These are phyloP conservation scores for Aphelocoma californica DNA, from an alignment of 2,797 vertebrate genomes.

Conservation along the genomic window DNA sequence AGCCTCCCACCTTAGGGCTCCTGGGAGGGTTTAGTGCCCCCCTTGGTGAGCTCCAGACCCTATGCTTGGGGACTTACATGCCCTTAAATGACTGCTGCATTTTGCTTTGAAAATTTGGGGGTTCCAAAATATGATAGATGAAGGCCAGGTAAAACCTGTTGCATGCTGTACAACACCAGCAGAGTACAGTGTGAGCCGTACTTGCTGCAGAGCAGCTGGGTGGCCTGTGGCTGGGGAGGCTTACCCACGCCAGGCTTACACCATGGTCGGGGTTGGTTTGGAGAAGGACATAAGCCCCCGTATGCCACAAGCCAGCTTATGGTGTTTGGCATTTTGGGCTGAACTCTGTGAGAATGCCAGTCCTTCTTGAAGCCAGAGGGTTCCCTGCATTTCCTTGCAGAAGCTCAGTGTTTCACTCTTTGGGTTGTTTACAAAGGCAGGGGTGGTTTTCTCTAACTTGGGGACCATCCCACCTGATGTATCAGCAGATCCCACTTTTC, in stretches of 20 bases:
- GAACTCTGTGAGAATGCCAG: accelerated
- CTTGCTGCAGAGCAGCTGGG: background rate
- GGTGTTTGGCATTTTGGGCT: background rate
- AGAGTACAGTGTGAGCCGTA: accelerated
- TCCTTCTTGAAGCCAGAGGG: background rate
- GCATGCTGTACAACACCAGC: background rate
- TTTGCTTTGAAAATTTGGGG: background rate
- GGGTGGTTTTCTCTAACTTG: background rate
- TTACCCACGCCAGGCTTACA: background rate
- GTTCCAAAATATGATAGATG: background rate
- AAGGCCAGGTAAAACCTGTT: background rate
- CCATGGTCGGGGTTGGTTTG: background rate
- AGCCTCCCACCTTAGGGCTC: background rate
- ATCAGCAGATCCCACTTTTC: background rate
- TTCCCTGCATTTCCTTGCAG: background rate
- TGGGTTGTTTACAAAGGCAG: background rate
- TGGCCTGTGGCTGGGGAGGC: background rate
- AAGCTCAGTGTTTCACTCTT: background rate
- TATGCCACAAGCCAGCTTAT: background rate
- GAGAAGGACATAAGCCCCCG: background rate
- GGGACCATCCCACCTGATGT: background rate
- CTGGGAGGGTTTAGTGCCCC: background rate
- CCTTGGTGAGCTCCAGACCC: background rate
- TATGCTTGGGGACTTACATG: background rate
- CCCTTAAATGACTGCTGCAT: background rate